Conservation (phyloP, 2,888 invertebrate species). For the Syrista parreyssii region DNA sequence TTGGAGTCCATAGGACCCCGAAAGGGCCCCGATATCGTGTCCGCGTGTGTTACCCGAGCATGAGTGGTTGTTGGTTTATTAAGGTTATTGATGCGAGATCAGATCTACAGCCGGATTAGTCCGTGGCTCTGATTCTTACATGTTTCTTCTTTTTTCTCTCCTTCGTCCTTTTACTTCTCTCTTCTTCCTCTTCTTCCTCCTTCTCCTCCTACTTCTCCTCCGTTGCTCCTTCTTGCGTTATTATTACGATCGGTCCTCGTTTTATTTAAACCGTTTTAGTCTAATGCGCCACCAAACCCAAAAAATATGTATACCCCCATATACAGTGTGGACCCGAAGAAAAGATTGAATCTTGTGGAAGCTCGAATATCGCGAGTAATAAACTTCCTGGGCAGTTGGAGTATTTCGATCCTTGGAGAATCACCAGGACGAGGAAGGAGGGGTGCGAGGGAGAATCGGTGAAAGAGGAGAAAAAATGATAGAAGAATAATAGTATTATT, state of each 20-base stretch:
- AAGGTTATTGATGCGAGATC: conserved; percentile 59
- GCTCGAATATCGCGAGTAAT: too few species aligned
- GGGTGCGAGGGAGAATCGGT: too few species aligned
- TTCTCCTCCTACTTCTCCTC: conserved; percentile 7
- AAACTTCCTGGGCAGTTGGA: too few species aligned
- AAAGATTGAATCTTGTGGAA: too few species aligned
- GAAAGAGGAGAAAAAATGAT: too few species aligned
- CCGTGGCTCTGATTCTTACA: conserved; percentile 39
- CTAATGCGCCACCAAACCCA: too few species aligned
- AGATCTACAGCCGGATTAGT: conserved; percentile 57
- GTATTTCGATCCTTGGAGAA: too few species aligned
- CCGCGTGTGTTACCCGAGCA: conserved; percentile 37
- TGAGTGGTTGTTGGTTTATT: conserved; percentile 58
- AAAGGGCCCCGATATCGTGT: conserved; percentile 29
- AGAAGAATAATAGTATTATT: too few species aligned
- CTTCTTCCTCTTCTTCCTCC: neutral
- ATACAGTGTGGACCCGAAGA: too few species aligned
- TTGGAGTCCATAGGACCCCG: neutral
- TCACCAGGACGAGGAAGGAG: too few species aligned
- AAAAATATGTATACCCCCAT: too few species aligned
- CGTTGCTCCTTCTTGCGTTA: neutral
- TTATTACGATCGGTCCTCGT: conserved; percentile 4
- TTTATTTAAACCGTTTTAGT: neutral
- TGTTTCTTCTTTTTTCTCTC: conserved; percentile 29
- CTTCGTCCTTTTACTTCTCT: conserved; percentile 22